Base-by-base conservation (phyloP, 2,888 invertebrate genomes). In the Eustalomyia histrio region DNA sequence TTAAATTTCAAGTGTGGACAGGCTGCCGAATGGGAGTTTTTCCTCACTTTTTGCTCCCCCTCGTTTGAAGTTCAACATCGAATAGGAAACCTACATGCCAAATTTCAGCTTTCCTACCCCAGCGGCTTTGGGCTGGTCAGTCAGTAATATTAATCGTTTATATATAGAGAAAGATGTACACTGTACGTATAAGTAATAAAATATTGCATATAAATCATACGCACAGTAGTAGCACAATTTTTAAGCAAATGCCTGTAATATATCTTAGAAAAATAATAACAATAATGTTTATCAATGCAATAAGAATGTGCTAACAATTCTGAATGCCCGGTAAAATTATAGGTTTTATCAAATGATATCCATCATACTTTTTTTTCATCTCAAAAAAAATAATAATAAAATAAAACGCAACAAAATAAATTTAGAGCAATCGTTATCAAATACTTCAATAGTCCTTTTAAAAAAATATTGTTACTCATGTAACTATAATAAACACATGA, bases 301-400 rank as follows among this genome's bases (percentile, higher is more conserved):
- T 2, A 39, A 12, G 7, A 29, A 39, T 61, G 0, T 43, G 0
- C 9, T n/a, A 47, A n/a, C 2, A 61, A 17, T 64, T 18, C 29
- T 64, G 63, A 3, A 17, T 50, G 29, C 63, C 63, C 50, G 24
- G 29, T 64, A 21, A 50, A 47, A 21, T 16, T 50, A 29, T 17
- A 33, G 50, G 50, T 64, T 64, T 64, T 29, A 14, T 50, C 16
- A 64, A 9, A 50, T 29, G n/a, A 47, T 47, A 4, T 12, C 9
- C 12, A 47, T n/a, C 2, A n/a, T n/a, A 3, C n/a, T 47, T 47
- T 47, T 39, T 39, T n/a, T n/a, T n/a, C 2, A 43, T 3, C 8
- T 14, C 1, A 43, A n/a, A n/a, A 43, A 14, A 43, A 43, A n/a
- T n/a, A n/a, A n/a, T n/a, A n/a, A n/a, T n/a, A n/a, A n/a, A n/a